Percentiles rank a stretch among this genome's conserved stretches.
phyloP scores from a whole-genome alignment of 2,888 invertebrate genomes.

The Tiliacea citrago region DNA sequence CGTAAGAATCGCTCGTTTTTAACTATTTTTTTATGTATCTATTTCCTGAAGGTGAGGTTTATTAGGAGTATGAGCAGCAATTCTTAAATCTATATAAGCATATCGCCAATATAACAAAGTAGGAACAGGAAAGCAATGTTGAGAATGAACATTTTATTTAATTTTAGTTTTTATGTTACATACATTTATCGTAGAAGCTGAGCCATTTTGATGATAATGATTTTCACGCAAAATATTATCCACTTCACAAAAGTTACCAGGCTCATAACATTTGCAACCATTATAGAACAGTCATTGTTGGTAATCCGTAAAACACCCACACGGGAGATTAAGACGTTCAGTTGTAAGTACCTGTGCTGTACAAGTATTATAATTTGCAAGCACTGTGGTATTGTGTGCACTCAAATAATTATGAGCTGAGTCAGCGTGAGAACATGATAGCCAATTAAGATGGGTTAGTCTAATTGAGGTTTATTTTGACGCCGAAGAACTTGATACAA shows the following conservation, averaged over 20 bases:
- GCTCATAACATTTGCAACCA: constrained; percentile 21
- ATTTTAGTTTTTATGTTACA: neutral
- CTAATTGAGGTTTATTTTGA: constrained; percentile 9
- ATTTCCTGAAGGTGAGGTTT: neutral
- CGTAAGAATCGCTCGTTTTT: no score
- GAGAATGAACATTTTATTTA: neutral
- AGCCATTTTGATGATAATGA: neutral
- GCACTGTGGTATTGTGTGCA: constrained; percentile 47
- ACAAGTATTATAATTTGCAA: constrained; percentile 66
- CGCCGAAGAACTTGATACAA: no score
- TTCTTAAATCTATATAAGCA: neutral
- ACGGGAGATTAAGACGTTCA: constrained; percentile 63
- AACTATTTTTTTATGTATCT: neutral
- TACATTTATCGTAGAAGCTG: neutral
- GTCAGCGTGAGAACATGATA: constrained; percentile 54
- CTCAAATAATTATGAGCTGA: constrained; percentile 54
- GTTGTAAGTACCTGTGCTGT: constrained; percentile 42
- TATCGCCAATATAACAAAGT: no score
- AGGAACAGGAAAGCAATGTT: neutral
- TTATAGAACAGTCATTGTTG: constrained; percentile 47
- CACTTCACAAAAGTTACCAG: neutral
- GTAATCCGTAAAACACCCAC: constrained; percentile 56
- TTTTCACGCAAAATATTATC: neutral
- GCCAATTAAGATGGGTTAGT: constrained; percentile 15
- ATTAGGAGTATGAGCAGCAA: neutral